Evolutionary conservation across 2,113 vertebrate genomes (phyloP).

Genomic region (Accipiter virgatus): DNA sequence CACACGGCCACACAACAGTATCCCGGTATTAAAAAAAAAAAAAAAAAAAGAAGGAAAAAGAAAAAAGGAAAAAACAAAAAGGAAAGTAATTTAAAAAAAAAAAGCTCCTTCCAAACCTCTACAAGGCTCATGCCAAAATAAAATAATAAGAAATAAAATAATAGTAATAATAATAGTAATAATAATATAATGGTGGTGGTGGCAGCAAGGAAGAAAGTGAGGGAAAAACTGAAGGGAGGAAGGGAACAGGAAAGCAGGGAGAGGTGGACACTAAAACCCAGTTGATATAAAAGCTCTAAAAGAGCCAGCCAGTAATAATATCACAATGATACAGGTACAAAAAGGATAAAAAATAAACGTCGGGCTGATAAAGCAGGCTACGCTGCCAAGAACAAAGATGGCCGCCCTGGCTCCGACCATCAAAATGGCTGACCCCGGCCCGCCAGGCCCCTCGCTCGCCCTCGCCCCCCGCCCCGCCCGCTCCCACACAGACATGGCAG

Average conservation of each 20-base stretch:
- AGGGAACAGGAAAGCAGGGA: slow-evolving; percentile 55
- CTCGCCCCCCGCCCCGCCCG: not conserved
- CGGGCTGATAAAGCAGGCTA: slow-evolving; percentile 72
- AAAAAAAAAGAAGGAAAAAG: not conserved
- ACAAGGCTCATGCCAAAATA: slow-evolving; percentile 62
- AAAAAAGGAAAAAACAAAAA: no score
- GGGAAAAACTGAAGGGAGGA: slow-evolving; percentile 27
- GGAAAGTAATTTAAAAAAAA: not conserved
- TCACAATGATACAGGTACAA: slow-evolving; percentile 76
- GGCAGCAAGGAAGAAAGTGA: slow-evolving; percentile 44
- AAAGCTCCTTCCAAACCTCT: slow-evolving; percentile 74
- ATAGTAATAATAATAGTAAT: not conserved
- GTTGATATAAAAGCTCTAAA: slow-evolving; percentile 69
- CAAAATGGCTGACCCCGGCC: slow-evolving; percentile 56
- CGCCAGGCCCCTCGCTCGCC: slow-evolving; percentile 14
- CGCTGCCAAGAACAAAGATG: slow-evolving; percentile 75
- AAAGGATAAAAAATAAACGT: slow-evolving; percentile 62
- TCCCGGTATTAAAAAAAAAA: slow-evolving; percentile 77
- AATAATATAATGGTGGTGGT: slow-evolving; percentile 59
- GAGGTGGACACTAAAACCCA: slow-evolving; percentile 62
- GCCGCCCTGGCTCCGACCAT: slow-evolving; percentile 71
- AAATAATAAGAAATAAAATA: slow-evolving; percentile 11
- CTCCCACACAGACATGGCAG: not conserved
- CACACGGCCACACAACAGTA: slow-evolving; percentile 86
- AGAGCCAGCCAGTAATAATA: slow-evolving; percentile 73